These are phyloP conservation scores for Nebria brevicollis DNA, from an alignment of 2,888 invertebrate genomes.

Conservation along the genomic window DNA sequence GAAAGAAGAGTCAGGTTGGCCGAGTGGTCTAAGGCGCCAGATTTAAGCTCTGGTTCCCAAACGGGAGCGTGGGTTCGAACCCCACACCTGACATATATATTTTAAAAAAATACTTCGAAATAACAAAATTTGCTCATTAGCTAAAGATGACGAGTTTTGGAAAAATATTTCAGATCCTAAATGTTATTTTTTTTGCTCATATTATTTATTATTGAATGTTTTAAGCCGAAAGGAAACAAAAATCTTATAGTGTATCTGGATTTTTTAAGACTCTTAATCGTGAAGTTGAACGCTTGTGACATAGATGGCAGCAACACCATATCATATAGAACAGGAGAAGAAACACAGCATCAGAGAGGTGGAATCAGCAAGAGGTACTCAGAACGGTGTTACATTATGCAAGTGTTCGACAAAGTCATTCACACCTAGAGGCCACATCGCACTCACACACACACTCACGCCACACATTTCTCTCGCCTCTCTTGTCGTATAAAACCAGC, in stretches of 20 bases:
- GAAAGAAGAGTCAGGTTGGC: conserved; percentile 72
- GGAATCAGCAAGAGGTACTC: conserved; percentile 1
- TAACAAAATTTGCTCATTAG: background rate
- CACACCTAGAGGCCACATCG: conserved; percentile 13
- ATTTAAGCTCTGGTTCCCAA: conserved; percentile 85
- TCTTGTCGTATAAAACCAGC: conserved; percentile 5
- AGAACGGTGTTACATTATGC: conserved; percentile 16
- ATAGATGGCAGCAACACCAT: conserved; percentile 29
- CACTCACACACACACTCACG: background rate
- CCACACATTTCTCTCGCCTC: background rate
- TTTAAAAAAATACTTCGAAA: background rate
- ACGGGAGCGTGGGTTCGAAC: conserved; percentile 86
- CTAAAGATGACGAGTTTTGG: no score
- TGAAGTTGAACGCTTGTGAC: conserved; percentile 24
- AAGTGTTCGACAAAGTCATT: conserved; percentile 12
- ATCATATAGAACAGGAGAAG: conserved; percentile 4
- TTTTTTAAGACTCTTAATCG: conserved; percentile 5
- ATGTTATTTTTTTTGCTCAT: no score
- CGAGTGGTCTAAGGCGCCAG: conserved; percentile 87
- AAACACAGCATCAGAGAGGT: background rate
- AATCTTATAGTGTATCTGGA: no score
- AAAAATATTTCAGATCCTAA: background rate
- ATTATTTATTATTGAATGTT: no score
- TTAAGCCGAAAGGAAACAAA: no score
- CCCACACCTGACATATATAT: conserved; percentile 74